These are phyloP conservation scores for Elephantulus edwardii DNA, from an alignment of 2,113 vertebrate species.

Conservation along the genomic window DNA sequence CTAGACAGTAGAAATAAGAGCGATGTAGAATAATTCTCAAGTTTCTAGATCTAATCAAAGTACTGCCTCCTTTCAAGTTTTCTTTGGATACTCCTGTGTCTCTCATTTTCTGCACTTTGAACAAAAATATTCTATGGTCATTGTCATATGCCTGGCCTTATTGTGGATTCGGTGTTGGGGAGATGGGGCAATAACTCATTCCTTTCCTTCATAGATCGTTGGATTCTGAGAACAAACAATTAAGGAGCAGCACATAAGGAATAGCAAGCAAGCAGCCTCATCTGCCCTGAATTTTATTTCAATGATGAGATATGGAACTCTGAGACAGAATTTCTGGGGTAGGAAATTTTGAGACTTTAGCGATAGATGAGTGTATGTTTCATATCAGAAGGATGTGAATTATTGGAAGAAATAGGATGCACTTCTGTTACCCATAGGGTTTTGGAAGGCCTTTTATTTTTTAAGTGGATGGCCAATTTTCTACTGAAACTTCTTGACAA, in stretches of 20 bases:
- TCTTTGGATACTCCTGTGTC: neutral
- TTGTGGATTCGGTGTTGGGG: neutral
- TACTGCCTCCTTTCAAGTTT: neutral
- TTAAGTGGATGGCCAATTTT: too few relatives aligned
- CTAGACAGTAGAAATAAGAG: neutral
- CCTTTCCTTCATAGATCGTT: neutral
- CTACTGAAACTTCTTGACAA: too few relatives aligned
- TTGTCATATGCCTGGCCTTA: neutral
- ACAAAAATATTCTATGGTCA: neutral
- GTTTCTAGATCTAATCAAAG: neutral
- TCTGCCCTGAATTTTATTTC: too few relatives aligned
- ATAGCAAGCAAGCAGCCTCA: neutral
- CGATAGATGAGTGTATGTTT: too few relatives aligned
- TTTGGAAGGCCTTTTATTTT: too few relatives aligned
- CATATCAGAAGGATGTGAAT: too few relatives aligned
- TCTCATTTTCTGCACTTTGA: neutral
- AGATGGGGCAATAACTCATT: neutral
- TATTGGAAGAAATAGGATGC: too few relatives aligned
- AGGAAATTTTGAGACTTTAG: neutral
- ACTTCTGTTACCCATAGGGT: too few relatives aligned
- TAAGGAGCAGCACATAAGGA: neutral
- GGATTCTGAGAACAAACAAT: neutral
- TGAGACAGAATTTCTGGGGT: neutral
- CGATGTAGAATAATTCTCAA: neutral
- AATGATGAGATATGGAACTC: neutral